Evolutionary conservation across 2,113 vertebrate species (phyloP).

Genomic region (Poicephalus meyeri): DNA sequence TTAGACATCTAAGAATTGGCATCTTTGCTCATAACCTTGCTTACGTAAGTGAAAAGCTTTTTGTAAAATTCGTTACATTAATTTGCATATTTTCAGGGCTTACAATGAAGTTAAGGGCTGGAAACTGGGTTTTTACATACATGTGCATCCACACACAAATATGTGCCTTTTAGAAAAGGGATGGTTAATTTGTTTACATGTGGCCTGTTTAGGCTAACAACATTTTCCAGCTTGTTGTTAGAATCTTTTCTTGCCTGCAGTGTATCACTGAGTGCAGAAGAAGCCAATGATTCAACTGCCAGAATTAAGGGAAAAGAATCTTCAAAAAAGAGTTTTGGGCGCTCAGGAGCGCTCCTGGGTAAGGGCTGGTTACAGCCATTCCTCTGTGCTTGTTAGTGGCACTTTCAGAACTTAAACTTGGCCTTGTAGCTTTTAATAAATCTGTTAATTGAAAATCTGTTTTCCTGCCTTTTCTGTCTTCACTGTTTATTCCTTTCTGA

Average conservation of each 20-base stretch:
- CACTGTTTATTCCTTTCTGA: background rate
- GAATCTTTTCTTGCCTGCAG: background rate
- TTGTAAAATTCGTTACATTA: background rate
- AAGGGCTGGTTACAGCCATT: background rate
- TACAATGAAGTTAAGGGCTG: background rate
- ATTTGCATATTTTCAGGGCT: background rate
- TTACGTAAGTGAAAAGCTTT: background rate
- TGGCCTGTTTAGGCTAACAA: background rate
- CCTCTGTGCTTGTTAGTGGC: background rate
- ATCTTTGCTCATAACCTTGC: background rate
- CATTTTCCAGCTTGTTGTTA: background rate
- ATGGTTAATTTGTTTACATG: background rate
- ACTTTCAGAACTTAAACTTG: background rate
- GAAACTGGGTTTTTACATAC: background rate
- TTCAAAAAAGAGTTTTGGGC: background rate
- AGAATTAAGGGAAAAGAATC: background rate
- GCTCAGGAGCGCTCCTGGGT: background rate
- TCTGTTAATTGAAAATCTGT: background rate
- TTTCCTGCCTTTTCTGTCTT: background rate
- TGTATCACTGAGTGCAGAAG: background rate
- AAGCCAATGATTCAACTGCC: background rate
- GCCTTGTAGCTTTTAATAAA: background rate
- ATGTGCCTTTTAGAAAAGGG: background rate
- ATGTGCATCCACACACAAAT: accelerated
- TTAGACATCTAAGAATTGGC: background rate